Conservation (phyloP, 2,797 vertebrate genomes). For the Eleutherodactylus coqui region DNA sequence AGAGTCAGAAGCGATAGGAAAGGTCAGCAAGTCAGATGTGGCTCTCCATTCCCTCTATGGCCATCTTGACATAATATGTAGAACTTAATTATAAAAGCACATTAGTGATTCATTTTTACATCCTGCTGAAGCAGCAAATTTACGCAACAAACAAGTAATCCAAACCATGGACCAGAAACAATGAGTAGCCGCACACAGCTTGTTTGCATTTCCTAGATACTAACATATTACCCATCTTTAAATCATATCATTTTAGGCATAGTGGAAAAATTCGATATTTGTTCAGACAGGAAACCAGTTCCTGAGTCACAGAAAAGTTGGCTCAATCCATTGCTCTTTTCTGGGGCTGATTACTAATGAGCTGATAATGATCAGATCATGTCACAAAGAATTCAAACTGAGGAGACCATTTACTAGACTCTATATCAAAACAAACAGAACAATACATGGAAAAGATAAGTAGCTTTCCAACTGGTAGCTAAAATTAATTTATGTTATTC, state of each 20-base stretch:
- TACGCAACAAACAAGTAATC: not conserved
- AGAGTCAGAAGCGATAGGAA: not conserved
- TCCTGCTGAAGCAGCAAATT: slow-evolving; percentile 1
- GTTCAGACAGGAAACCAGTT: slow-evolving; percentile 58
- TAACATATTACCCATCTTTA: slow-evolving; percentile 25
- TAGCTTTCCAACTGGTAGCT: slow-evolving; percentile 37
- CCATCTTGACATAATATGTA: not conserved
- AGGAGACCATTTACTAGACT: slow-evolving; percentile 54
- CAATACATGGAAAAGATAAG: slow-evolving; percentile 62
- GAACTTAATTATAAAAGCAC: not conserved
- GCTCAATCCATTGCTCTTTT: slow-evolving; percentile 55
- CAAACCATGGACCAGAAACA: slow-evolving; percentile 23
- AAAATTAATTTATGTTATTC: slow-evolving; percentile 47
- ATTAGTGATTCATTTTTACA: not conserved
- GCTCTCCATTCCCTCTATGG: too few relatives aligned
- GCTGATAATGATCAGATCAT: slow-evolving; percentile 58
- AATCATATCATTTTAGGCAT: slow-evolving; percentile 29
- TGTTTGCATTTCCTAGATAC: slow-evolving; percentile 57
- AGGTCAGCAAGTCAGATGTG: not conserved
- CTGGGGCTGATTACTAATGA: slow-evolving; percentile 58
- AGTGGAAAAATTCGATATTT: slow-evolving; percentile 54
- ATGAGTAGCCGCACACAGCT: not conserved
- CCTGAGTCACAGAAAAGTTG: slow-evolving; percentile 59
- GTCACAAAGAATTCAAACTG: slow-evolving; percentile 60
- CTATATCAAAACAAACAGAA: slow-evolving; percentile 58